phyloP scores from a whole-genome alignment of 2,113 vertebrate genomes.

The Aegotheles bennettii region DNA sequence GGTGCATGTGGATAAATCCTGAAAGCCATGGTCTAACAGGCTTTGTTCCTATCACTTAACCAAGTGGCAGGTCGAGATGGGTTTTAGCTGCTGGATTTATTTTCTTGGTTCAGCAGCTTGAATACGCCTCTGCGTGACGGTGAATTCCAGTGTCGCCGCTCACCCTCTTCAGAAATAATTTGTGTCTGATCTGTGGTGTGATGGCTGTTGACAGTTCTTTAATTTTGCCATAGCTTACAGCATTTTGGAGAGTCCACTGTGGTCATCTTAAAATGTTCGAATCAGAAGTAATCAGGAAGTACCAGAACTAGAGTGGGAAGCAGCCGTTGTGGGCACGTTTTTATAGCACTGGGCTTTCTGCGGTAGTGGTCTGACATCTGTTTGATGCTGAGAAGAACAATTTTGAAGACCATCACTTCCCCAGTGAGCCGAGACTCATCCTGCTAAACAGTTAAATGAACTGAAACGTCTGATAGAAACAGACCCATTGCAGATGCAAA shows the following conservation, averaged over 20 bases:
- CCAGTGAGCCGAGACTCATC: fast-evolving
- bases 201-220: background rate
- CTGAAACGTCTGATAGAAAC: background rate
- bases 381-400: background rate
- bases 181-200: background rate
- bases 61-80: background rate
- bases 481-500: background rate
- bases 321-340: fast-evolving
- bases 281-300: background rate
- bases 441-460: background rate
- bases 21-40: background rate
- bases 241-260: background rate
- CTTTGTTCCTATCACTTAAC: too few relatives aligned
- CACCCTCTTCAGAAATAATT: background rate
- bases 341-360: background rate
- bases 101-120: background rate
- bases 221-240: background rate
- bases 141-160: background rate
- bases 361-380: background rate
- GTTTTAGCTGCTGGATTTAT: background rate
- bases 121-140: background rate
- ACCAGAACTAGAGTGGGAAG: background rate
- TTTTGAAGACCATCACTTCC: background rate
- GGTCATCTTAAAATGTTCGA: background rate
- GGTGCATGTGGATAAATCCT: background rate